Percentiles rank a stretch among this genome's conserved stretches.
phyloP scores from a whole-genome alignment of 2,888 invertebrate genomes.

The Trilocha varians region DNA sequence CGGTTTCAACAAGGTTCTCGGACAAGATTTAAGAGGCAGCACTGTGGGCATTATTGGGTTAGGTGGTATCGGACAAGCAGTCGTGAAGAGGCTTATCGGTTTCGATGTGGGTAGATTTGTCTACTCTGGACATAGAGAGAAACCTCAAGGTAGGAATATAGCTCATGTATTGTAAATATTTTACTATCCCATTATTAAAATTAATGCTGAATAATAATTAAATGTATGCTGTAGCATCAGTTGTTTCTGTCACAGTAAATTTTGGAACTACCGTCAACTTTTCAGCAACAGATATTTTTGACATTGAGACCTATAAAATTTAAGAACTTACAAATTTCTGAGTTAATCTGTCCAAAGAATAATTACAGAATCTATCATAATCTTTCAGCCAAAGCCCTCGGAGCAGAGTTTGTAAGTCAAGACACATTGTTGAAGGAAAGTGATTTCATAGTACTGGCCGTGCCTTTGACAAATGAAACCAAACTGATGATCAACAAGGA shows the following conservation, averaged over 20 bases:
- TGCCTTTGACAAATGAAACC: slow-evolving; percentile 86
- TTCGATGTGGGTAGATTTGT: slow-evolving; percentile 83
- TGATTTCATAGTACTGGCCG: slow-evolving; percentile 89
- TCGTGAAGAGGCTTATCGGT: slow-evolving; percentile 81
- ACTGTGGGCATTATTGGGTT: slow-evolving; percentile 90
- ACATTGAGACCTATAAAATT: no score
- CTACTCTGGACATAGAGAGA: slow-evolving; percentile 81
- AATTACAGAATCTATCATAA: neutral
- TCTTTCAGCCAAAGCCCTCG: slow-evolving; percentile 40
- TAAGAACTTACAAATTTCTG: no score
- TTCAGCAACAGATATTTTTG: no score
- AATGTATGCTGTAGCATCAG: no score
- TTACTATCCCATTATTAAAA: no score
- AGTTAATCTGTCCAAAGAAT: no score
- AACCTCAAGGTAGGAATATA: slow-evolving; percentile 69
- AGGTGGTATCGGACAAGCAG: slow-evolving; percentile 87
- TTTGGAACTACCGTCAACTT: no score
- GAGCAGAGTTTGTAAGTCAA: slow-evolving; percentile 79
- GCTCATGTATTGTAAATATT: no score
- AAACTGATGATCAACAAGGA: slow-evolving; percentile 82
- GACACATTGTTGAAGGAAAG: slow-evolving; percentile 81
- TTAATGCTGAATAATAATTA: no score
- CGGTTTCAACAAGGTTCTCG: slow-evolving; percentile 83
- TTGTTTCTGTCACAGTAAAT: no score
- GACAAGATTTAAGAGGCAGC: slow-evolving; percentile 83